phyloP scores from a whole-genome alignment of 2,888 invertebrate genomes.

The Cyaniris semiargus region DNA sequence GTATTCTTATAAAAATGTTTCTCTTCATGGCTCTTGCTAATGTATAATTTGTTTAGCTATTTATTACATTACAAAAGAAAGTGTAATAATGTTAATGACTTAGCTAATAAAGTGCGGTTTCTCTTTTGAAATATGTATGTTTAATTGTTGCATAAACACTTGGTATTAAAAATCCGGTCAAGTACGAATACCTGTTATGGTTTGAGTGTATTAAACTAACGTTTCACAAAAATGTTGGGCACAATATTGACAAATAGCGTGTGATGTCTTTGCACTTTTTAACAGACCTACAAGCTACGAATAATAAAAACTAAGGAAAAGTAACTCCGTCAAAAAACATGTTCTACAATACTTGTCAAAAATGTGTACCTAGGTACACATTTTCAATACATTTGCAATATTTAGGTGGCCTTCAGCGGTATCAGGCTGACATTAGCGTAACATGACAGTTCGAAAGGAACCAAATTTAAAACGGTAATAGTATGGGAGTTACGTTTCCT shows the following conservation, averaged over 20 bases:
- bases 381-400: too few relatives aligned
- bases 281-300: too few relatives aligned
- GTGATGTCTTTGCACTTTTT: background rate
- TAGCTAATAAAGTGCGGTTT: background rate
- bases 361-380: too few relatives aligned
- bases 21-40: background rate
- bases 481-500: too few relatives aligned
- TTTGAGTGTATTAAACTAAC: background rate
- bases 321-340: too few relatives aligned
- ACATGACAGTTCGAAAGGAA: too few relatives aligned
- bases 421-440: too few relatives aligned
- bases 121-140: slow-evolving; percentile 23
- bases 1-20: background rate
- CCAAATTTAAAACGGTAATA: too few relatives aligned
- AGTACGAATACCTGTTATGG: background rate
- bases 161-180: background rate
- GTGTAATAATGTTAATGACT: slow-evolving; percentile 8
- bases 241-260: background rate
- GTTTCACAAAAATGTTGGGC: background rate
- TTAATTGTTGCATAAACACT: background rate
- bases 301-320: too few relatives aligned
- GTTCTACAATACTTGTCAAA: too few relatives aligned
- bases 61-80: slow-evolving; percentile 23
- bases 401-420: too few relatives aligned
- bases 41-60: background rate